Evolutionary conservation across 1,140 invertebrate genomes (phyloP), one percentile per base, ranked within the genome.

Genomic region (Pseudobourletiella spinata): DNA sequence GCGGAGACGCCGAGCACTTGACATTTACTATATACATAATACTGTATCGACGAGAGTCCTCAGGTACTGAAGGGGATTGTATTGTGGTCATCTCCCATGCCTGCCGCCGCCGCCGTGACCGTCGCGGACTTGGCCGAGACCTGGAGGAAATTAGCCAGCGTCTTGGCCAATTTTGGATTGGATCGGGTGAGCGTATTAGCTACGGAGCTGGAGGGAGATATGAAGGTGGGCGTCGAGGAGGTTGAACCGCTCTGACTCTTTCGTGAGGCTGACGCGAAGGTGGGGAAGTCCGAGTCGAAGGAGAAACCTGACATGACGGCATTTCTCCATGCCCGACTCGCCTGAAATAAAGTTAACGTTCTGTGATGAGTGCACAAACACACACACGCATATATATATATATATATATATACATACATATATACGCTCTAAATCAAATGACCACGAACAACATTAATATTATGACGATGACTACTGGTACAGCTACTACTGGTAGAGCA

Each of bases 261-360:
- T 22, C 50, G 14, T 28, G 29, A 32, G 22, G 55, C 35, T 43
- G 55, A 39, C 4, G 8, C 39, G 20, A 20, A 39, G 30, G 4
- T 50, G 4, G 39, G 18, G 4, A 57, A 22, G 20, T 57, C 55
- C 11, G 29, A 39, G 30, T 57, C 55, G 16, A 25, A 35, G 16
- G n/a, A 4, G n/a, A 20, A 57, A 11, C 55, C 55, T 16, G 6
- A 4, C 11, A 8, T 54, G 28, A 57, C 35, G 11, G 55, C 55
- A n/a, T 42, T 50, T 50, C 55, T 50, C 55, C 55, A 57, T 3
- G 55, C 30, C 14, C 55, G 30, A 42, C 3, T 15, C n/a, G 55
- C 55, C 55, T 57, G 16, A 3, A 54, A 14, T 8, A 50, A 14
- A 50, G n/a, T n/a, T n/a, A n/a, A n/a, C 24, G 18, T 50, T 6